These are phyloP conservation scores for Tetraneura akinire DNA, from an alignment of 1,140 invertebrate genomes.

Conservation along the genomic window DNA sequence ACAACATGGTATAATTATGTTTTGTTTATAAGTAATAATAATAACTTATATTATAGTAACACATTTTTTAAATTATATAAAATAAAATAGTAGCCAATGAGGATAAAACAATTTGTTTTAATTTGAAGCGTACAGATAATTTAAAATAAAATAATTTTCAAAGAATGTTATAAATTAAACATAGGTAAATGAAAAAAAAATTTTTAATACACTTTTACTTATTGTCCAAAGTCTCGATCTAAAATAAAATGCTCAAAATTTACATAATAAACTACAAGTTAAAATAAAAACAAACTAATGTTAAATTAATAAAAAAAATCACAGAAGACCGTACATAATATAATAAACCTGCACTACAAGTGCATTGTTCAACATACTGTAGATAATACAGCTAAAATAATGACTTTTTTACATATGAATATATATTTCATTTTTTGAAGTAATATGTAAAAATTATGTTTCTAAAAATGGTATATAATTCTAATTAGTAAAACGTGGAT, in stretches of 20 bases:
- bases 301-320: slow-evolving; percentile 46
- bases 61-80: slow-evolving; percentile 13
- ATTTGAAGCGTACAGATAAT: not conserved
- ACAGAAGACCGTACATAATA: slow-evolving; percentile 44
- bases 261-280: slow-evolving; percentile 22
- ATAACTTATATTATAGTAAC: slow-evolving; percentile 39
- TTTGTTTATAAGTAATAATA: slow-evolving; percentile 32
- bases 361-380: not conserved
- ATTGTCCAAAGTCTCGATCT: slow-evolving; percentile 47
- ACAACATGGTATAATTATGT: slow-evolving; percentile 42
- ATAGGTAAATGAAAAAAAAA: not conserved
- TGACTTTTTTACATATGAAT: slow-evolving; percentile 46
- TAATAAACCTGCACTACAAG: slow-evolving; percentile 21
- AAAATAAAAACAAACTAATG: slow-evolving; percentile 39
- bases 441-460: not conserved
- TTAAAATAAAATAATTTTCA: not conserved
- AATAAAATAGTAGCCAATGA: slow-evolving; percentile 13
- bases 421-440: slow-evolving; percentile 29
- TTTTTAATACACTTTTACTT: not conserved
- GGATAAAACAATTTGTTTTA: not conserved
- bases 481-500: not conserved
- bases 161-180: not conserved
- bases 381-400: slow-evolving; percentile 25
- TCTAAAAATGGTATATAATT: slow-evolving; percentile 6
- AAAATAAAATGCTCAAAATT: slow-evolving; percentile 30